These are phyloP conservation scores for Rana temporaria DNA, from an alignment of 2,113 vertebrate genomes.

Conservation along the genomic window DNA sequence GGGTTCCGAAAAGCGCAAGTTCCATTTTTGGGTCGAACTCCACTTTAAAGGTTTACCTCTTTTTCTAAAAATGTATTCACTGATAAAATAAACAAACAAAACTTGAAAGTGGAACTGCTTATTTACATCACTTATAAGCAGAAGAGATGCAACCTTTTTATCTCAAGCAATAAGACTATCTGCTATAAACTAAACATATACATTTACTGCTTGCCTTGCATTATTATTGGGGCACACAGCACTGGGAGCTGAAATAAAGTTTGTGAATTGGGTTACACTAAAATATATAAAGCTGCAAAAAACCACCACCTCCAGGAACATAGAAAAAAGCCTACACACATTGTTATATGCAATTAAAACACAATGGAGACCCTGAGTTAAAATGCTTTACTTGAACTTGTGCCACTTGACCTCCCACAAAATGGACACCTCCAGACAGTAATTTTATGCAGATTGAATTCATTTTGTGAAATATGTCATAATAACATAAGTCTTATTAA, in stretches of 20 bases:
- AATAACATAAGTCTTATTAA: slow-evolving; percentile 1
- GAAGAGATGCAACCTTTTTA: slow-evolving; percentile 41
- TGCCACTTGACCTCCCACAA: slow-evolving; percentile 40
- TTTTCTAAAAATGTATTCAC: neutral
- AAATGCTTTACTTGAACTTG: slow-evolving; percentile 13
- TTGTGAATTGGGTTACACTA: slow-evolving; percentile 32
- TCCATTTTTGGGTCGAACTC: too few species aligned
- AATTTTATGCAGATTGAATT: slow-evolving; percentile 39
- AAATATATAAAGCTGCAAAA: slow-evolving; percentile 25
- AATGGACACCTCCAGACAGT: slow-evolving; percentile 8
- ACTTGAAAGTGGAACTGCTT: neutral
- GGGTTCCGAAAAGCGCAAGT: too few species aligned
- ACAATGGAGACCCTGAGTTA: slow-evolving; percentile 20
- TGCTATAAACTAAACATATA: slow-evolving; percentile 40
- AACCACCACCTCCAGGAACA: slow-evolving; percentile 1
- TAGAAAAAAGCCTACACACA: slow-evolving; percentile 30
- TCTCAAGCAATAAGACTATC: slow-evolving; percentile 36
- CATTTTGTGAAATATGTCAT: neutral
- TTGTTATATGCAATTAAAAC: slow-evolving; percentile 13
- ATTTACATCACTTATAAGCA: slow-evolving; percentile 27
- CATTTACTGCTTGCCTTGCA: slow-evolving; percentile 41
- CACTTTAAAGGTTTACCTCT: slow-evolving; percentile 13
- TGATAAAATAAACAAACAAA: neutral
- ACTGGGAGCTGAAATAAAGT: slow-evolving; percentile 37
- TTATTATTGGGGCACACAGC: slow-evolving; percentile 17